Percentiles rank a stretch among this genome's conserved stretches.
phyloP scores from a whole-genome alignment of 23 tunicate species.

The Trididemnum nubilum region DNA sequence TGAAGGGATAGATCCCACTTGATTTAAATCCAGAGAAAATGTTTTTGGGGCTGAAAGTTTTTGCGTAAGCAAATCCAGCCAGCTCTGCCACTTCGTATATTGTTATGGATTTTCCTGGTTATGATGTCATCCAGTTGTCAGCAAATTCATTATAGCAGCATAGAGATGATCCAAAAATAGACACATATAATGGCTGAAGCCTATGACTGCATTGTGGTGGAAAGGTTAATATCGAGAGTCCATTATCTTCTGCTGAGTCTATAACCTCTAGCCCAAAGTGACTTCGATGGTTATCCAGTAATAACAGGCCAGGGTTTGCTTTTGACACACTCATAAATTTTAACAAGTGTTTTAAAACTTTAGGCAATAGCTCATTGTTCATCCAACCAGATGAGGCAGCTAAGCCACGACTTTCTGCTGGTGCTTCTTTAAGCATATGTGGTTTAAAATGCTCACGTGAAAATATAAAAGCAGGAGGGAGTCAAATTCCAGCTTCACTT shows the following conservation, averaged over 20 bases:
- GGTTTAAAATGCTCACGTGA: conserved; percentile 13
- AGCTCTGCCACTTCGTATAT: conserved; percentile 34
- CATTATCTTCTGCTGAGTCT: conserved; percentile 2
- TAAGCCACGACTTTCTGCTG: conserved; percentile 13
- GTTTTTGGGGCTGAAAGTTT: neutral
- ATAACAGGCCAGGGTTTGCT: neutral
- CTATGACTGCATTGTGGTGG: conserved; percentile 59
- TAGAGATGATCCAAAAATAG: conserved; percentile 42
- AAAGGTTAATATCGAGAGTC: conserved; percentile 33
- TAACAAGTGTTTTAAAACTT: conserved; percentile 15
- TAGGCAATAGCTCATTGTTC: conserved; percentile 24
- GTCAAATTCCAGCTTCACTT: conserved; percentile 33
- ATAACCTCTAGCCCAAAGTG: conserved; percentile 16
- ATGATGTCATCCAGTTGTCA: conserved; percentile 29
- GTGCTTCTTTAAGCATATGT: neutral
- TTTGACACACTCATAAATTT: neutral
- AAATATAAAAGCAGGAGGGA: conserved; percentile 39
- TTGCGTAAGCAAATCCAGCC: conserved; percentile 17
- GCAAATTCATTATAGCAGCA: conserved; percentile 6
- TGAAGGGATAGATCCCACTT: conserved; percentile 21
- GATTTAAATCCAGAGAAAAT: neutral
- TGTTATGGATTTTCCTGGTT: conserved; percentile 12
- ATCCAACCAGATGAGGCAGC: conserved; percentile 32
- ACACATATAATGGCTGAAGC: conserved; percentile 36
- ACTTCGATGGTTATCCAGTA: conserved; percentile 15